These are phyloP conservation scores for Melanophora roralis DNA, from an alignment of 2,888 invertebrate genomes.

Conservation along the genomic window DNA sequence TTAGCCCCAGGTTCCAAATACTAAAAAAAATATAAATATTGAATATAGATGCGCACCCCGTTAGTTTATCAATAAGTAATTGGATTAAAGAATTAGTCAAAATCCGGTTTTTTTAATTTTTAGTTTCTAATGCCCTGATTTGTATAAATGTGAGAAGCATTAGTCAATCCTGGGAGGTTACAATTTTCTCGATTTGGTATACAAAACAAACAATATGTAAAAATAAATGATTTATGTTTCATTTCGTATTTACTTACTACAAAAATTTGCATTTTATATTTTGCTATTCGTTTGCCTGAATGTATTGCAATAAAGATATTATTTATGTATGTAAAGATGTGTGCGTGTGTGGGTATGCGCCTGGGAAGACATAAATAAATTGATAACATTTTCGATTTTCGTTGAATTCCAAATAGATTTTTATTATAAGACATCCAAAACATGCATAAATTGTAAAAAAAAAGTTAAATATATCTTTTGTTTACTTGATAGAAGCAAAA, in stretches of 20 bases:
- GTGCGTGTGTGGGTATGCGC: no score
- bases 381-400: constrained; percentile 46
- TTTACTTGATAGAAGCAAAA: neutral
- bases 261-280: neutral
- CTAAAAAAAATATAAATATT: no score
- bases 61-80: no score
- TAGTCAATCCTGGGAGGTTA: no score
- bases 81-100: no score
- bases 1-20: no score
- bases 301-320: neutral
- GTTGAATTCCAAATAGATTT: constrained; percentile 51
- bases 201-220: no score
- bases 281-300: neutral
- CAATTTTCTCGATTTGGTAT: no score
- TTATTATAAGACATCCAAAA: constrained; percentile 3
- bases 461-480: neutral
- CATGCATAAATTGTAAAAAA: constrained; percentile 16
- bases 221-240: neutral
- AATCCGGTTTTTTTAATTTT: no score
- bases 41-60: no score
- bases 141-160: no score
- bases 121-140: no score
- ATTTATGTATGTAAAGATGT: neutral
- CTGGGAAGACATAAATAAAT: constrained; percentile 23
- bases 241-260: neutral